Base-by-base conservation (phyloP, 2,888 invertebrate genomes). In the Trichogramma evanescens region DNA sequence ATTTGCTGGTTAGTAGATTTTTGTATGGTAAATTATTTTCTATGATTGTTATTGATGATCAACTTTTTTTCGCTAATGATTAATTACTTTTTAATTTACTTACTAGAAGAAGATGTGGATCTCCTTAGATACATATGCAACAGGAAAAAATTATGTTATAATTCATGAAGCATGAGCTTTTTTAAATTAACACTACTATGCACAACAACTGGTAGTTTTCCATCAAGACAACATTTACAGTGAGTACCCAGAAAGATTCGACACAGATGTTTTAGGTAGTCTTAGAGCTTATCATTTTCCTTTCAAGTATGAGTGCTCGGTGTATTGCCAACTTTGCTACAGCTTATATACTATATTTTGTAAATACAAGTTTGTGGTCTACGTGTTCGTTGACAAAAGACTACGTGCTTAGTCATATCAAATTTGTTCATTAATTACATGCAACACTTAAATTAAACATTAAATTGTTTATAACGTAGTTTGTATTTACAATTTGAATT, bases 61-160 rank as follows among this genome's bases (percentile, higher is more conserved):
- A 43, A 46, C n/a, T 44, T 44, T 43, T 39, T 48, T 59, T 48
- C 10, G 39, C 57, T 60, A 63, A 59, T 56, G 49, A 38, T 53
- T 56, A 39, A 57, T 62, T 59, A 61, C 52, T 60, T 53, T 48
- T 49, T 59, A 50, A 56, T 45, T 64, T 64, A 64, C 64, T 64
- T 64, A 64, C 64, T 62, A 62, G 54, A 55, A 58, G 38, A 58
- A 64, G 59, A 50, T 50, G 59, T n/a, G 51, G 58, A 50, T 64
- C 58, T 62, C 64, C 62, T 59, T 62, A 59, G 59, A 59, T 53
- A 50, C 39, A 64, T 62, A 62, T 59, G 64, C 64, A 64, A 64
- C 58, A 58, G 49, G 62, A 62, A 62, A 62, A 59, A 62, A 49
- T 61, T 45, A 57, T 45, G 49, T 41, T 58, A 59, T 56, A 56